Conservation (phyloP, 64 coral and sea anemone species). For the Cladopsammia gracilis region DNA sequence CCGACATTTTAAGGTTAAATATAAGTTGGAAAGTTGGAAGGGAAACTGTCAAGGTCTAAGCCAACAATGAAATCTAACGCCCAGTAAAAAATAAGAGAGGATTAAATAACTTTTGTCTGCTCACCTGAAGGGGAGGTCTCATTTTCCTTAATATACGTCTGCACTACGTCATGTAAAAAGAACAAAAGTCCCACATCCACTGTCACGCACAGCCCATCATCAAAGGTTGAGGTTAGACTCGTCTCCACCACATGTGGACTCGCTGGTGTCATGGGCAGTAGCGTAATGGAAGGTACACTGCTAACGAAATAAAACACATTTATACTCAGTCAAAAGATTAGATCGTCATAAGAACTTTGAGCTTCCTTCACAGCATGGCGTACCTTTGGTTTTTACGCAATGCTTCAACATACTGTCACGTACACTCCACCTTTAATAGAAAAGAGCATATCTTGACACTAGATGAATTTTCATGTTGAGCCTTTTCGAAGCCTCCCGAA, state of each 20-base stretch:
- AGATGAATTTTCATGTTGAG: too few relatives aligned
- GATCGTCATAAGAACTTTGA: background rate
- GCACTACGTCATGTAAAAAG: slow-evolving; percentile 97
- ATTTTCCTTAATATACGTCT: slow-evolving; percentile 95
- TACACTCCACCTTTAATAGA: too few relatives aligned
- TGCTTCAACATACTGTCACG: too few relatives aligned
- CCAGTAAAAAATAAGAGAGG: background rate
- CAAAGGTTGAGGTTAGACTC: slow-evolving; percentile 85
- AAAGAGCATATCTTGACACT: too few relatives aligned
- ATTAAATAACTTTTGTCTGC: background rate
- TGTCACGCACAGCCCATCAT: slow-evolving; percentile 97
- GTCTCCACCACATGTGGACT: slow-evolving; percentile 97
- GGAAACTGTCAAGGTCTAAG: too few relatives aligned
- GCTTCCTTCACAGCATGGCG: too few relatives aligned
- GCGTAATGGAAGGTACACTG: background rate
- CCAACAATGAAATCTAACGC: background rate
- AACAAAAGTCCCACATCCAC: slow-evolving; percentile 98
- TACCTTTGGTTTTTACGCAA: too few relatives aligned
- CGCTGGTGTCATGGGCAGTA: slow-evolving; percentile 41
- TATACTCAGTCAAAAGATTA: background rate
- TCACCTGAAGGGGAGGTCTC: slow-evolving; percentile 88
- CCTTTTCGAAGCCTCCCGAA: too few relatives aligned
- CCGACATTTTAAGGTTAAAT: too few relatives aligned
- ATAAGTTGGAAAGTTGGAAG: too few relatives aligned
- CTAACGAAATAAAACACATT: slow-evolving; percentile 5